Evolutionary conservation across 2,113 vertebrate species (phyloP).

Genomic region (Cryptotis parvus): DNA sequence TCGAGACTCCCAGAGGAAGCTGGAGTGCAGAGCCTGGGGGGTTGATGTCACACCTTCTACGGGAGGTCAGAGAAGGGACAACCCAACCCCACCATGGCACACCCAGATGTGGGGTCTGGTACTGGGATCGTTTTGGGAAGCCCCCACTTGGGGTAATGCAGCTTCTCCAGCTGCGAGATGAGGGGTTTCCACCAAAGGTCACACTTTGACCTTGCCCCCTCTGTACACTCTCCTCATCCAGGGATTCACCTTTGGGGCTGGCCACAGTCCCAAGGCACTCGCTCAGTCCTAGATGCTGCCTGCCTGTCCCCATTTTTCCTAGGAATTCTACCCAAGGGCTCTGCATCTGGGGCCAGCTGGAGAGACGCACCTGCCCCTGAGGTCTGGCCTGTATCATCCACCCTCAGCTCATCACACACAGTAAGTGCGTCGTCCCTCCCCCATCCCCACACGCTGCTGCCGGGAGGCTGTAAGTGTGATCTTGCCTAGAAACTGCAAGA

Average conservation of each 20-base stretch:
- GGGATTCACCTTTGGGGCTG: accelerated
- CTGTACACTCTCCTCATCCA: not conserved
- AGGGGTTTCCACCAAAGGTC: not conserved
- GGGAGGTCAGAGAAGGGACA: not conserved
- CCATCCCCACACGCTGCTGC: too few species aligned
- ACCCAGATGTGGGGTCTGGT: not conserved
- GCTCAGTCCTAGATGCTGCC: not conserved
- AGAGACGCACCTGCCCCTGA: not conserved
- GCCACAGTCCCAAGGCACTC: not conserved
- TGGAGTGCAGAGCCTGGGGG: too few species aligned
- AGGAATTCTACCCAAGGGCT: too few species aligned
- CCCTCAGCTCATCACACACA: not conserved
- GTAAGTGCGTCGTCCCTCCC: not conserved
- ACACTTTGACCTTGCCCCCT: not conserved
- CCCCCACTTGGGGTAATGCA: not conserved
- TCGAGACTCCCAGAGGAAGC: not conserved
- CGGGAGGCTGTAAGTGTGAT: not conserved
- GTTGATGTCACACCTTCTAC: not conserved
- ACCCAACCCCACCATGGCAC: too few species aligned
- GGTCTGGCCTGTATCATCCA: not conserved
- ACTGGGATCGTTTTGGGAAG: not conserved
- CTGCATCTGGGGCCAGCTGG: not conserved
- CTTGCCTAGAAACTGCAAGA: not conserved
- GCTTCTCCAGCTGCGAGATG: not conserved
- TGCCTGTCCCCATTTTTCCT: not conserved